Percentiles rank a stretch among this genome's conserved stretches.
phyloP scores from a whole-genome alignment of 2,113 vertebrate genomes.

The Rhea pennata region DNA sequence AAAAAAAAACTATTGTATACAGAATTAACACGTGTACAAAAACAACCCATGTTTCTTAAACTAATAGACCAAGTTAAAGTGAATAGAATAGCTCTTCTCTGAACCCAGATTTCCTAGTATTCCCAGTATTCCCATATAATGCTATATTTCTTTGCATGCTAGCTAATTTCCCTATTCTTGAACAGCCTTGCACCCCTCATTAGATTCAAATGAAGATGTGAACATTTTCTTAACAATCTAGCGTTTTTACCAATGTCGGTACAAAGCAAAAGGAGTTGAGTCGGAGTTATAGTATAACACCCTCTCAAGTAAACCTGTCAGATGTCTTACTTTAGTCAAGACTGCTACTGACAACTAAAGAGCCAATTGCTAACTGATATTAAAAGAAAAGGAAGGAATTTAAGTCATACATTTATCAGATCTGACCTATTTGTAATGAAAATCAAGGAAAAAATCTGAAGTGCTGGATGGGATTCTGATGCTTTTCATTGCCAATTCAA shows the following conservation, averaged over 20 bases:
- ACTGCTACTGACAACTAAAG: background rate
- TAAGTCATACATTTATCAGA: background rate
- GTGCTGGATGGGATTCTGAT: background rate
- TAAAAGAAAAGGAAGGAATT: background rate
- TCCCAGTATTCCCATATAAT: background rate
- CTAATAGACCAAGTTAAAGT: background rate
- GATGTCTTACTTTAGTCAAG: background rate
- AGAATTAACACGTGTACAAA: background rate
- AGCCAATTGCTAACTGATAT: background rate
- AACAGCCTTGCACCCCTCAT: background rate
- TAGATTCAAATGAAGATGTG: background rate
- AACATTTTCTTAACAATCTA: background rate
- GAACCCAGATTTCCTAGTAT: background rate
- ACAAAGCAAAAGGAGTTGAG: background rate
- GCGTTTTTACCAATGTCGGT: background rate
- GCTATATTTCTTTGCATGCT: accelerated
- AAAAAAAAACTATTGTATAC: background rate
- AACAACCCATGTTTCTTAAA: background rate
- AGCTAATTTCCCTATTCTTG: background rate
- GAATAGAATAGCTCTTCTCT: background rate
- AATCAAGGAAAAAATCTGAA: background rate
- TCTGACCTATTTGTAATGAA: background rate
- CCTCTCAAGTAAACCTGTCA: background rate
- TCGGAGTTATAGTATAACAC: background rate
- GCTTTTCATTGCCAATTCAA: background rate